Evolutionary conservation across 2,797 vertebrate species (phyloP), one percentile per base, ranked within the genome.

Genomic region (Anguilla megastoma): DNA sequence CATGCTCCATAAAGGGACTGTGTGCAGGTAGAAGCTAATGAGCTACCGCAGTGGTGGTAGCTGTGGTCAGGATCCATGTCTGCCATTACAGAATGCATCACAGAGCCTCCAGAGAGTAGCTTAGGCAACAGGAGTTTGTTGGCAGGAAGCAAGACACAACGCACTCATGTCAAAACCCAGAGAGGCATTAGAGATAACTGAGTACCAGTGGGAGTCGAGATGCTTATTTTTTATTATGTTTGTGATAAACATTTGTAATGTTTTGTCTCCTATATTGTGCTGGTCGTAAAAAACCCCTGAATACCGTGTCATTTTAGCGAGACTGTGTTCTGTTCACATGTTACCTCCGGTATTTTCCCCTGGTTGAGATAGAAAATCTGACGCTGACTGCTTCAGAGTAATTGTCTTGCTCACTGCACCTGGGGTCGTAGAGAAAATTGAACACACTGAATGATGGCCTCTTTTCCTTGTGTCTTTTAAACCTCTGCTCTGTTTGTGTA

Each of bases 1-100:
- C 41, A 48, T n/a, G 41, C 79, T 82, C 41, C 45, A 24, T 50
- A 48, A 82, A 82, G 79, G 79, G 79, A 82, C 45, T 82, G 79
- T n/a, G 33, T 50, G 24, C 41, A 48, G 79, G 79, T 50, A 50
- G 24, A 82, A 82, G 45, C 7, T 82, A 50, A 48, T 50, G 45
- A 82, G 41, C 18, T 5, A 24, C 76, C 8, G 12, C 76, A 48
- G 6, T 80, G 76, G 24, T 45, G 33, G 69, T 10, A 69, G 69
- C 21, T 41, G 74, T 79, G 74, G 74, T 79, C 33, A 21, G 24
- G 45, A 50, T n/a, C 79, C 24, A 24, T 50, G 79, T 24, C 79
- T 48, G 14, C 12, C 21, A 45, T 80, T 80, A 48, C 33, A 41
- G 41, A 41, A n/a, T n/a, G 16, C 45, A n/a, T 24, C 79, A 82